Conservation (phyloP, 2,888 invertebrate genomes). For the Ornithoptera priamus region DNA sequence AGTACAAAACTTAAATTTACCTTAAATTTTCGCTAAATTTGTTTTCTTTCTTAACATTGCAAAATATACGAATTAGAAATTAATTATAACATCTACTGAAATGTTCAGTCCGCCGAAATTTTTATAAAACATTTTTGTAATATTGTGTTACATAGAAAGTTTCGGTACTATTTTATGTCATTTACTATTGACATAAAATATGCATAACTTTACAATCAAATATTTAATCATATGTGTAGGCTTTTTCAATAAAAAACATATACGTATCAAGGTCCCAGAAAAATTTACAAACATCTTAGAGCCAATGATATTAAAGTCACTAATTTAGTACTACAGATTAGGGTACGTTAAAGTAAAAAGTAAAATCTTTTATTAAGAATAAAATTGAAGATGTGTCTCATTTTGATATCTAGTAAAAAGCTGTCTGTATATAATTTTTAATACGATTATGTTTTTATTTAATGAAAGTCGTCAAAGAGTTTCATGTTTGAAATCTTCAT, state of each 20-base stretch:
- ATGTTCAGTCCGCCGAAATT: too few relatives aligned
- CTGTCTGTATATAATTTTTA: neutral
- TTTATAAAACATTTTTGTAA: neutral
- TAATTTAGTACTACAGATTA: neutral
- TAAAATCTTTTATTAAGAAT: neutral
- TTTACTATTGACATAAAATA: neutral
- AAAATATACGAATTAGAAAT: too few relatives aligned
- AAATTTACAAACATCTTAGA: too few relatives aligned
- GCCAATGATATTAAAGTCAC: too few relatives aligned
- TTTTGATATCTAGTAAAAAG: neutral
- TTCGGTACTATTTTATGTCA: neutral
- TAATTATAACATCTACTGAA: too few relatives aligned
- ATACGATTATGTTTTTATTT: neutral
- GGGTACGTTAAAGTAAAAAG: neutral
- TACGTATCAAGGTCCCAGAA: too few relatives aligned
- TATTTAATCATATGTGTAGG: too few relatives aligned
- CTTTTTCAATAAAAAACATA: too few relatives aligned
- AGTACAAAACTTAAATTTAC: neutral
- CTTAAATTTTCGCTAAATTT: too few relatives aligned
- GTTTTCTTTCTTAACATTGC: too few relatives aligned
- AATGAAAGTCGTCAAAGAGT: neutral
- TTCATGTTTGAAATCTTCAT: neutral
- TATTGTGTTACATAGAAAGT: neutral
- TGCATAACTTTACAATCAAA: too few relatives aligned
- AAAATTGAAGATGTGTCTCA: neutral